Conservation (phyloP, 2,113 vertebrate species). For the Pelecanoides urinatrix region DNA sequence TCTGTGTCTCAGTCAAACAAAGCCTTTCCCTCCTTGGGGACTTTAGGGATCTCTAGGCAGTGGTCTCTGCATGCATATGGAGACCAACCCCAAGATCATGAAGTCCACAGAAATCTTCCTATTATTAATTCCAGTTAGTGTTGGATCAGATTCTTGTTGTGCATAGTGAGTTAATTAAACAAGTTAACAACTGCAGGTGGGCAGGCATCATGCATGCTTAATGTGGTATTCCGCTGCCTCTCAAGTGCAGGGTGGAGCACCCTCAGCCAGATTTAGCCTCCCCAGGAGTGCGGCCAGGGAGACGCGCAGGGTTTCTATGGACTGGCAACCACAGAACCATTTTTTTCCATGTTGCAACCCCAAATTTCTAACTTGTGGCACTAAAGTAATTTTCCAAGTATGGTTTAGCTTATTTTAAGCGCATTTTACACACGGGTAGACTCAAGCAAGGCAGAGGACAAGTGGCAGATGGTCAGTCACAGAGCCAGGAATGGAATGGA, state of each 20-base stretch:
- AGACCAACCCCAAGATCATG: not conserved
- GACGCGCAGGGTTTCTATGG: not conserved
- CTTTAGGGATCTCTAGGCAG: not conserved
- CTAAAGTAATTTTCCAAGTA: slow-evolving; percentile 3
- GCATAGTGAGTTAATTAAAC: not conserved
- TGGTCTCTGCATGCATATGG: not conserved
- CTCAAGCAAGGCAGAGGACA: slow-evolving; percentile 15
- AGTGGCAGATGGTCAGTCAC: slow-evolving; percentile 45
- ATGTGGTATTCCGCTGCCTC: not conserved
- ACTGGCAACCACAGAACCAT: not conserved
- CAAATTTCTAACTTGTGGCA: slow-evolving; percentile 29
- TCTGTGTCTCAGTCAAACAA: slow-evolving; percentile 9
- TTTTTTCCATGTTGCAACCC: not conserved
- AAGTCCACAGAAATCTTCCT: not conserved
- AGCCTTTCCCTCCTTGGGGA: not conserved
- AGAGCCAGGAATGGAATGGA: not conserved
- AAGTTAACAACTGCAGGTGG: slow-evolving; percentile 1
- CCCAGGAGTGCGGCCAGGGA: not conserved
- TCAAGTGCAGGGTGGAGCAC: slow-evolving; percentile 13
- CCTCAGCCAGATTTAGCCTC: slow-evolving; percentile 29
- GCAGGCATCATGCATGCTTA: not conserved
- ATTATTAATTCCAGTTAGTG: not conserved
- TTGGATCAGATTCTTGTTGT: not conserved
- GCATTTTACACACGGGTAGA: not conserved
- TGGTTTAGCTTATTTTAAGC: slow-evolving; percentile 35